Evolutionary conservation across 92 coral and sea anemone species (phyloP).

Genomic region (Palythoa grandiflora): DNA sequence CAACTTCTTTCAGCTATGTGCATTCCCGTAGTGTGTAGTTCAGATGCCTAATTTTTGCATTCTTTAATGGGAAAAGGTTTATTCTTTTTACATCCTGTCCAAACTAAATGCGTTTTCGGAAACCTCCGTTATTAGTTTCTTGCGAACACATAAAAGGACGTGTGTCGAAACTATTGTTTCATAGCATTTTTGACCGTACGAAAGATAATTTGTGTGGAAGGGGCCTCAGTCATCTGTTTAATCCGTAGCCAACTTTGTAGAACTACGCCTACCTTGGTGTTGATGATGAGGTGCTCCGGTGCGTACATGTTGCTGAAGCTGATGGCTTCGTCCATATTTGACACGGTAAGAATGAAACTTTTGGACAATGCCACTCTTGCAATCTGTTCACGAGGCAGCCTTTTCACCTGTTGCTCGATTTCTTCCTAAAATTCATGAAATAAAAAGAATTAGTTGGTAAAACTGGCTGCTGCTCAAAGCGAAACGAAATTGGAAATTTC

Average conservation of each 20-base stretch:
- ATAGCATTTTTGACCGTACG: neutral
- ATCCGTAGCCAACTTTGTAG: neutral
- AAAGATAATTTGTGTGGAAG: neutral
- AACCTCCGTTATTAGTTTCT: too few relatives aligned
- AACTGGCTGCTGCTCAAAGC: neutral
- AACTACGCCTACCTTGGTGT: constrained; percentile 23
- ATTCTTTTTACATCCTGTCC: too few relatives aligned
- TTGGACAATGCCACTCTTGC: constrained; percentile 51
- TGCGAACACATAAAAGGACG: too few relatives aligned
- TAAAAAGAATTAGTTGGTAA: neutral
- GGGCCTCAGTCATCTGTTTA: too few relatives aligned
- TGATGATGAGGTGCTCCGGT: too few relatives aligned
- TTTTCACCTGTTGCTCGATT: constrained; percentile 55
- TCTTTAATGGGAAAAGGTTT: too few relatives aligned
- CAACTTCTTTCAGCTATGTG: too few relatives aligned
- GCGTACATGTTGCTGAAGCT: constrained; percentile 62
- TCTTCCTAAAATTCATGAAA: constrained; percentile 18
- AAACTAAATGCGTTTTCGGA: too few relatives aligned
- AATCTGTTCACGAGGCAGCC: constrained; percentile 64
- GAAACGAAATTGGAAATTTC: neutral
- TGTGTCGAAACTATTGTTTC: too few relatives aligned
- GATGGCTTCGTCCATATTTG: constrained; percentile 51
- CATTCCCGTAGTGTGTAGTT: too few relatives aligned
- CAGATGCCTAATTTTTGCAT: too few relatives aligned
- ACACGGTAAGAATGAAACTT: constrained; percentile 53